Base-by-base conservation (phyloP, 2,113 vertebrate genomes). In the Nerophis lumbriciformis region DNA sequence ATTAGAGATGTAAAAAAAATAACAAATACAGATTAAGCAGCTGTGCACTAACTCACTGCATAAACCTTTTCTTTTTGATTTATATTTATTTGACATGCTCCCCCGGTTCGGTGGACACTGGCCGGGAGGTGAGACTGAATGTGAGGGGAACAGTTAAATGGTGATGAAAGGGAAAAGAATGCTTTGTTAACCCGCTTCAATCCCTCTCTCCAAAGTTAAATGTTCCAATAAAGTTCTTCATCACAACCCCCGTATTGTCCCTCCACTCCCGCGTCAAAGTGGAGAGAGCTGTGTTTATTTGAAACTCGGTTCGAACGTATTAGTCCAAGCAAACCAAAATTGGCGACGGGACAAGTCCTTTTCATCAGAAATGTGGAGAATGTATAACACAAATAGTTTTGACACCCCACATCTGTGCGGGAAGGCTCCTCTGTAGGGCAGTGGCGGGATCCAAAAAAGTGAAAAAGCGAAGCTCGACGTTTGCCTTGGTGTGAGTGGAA, bases 151-250 rank as follows among this genome's bases (percentile, higher is more conserved):
- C 78, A 80, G 76, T 84, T 88, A 88, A 87, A 86, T 78, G 83
- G 85, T 84, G 87, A 91, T 88, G 81, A 85, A 88, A 88, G 79
- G 84, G 80, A 87, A 86, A 82, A 85, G 85, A 90, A 88, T 90
- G 88, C 83, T 87, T 84, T 90, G 90, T 90, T 90, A 88, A 90
- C 81, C 72, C 73, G 78, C 85, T 86, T 78, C 78, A 82, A 83
- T 87, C 86, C 80, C 75, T 85, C 84, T 79, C 71, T 78, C 83
- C 86, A 71, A 81, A 84, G 75, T 76, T 76, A 62, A 82, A 82
- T 74, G 80, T 82, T 81, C 77, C 77, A 77, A 77, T 85, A 84
- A 84, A 86, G 69, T 79, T 82, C 73, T 79, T 81, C 83, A 80
- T 88, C 81, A 78, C 75, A 70, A 83, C 84, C 47, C 64, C 73